Base-by-base conservation (phyloP, 2,113 vertebrate species). In the Heterotis niloticus region DNA sequence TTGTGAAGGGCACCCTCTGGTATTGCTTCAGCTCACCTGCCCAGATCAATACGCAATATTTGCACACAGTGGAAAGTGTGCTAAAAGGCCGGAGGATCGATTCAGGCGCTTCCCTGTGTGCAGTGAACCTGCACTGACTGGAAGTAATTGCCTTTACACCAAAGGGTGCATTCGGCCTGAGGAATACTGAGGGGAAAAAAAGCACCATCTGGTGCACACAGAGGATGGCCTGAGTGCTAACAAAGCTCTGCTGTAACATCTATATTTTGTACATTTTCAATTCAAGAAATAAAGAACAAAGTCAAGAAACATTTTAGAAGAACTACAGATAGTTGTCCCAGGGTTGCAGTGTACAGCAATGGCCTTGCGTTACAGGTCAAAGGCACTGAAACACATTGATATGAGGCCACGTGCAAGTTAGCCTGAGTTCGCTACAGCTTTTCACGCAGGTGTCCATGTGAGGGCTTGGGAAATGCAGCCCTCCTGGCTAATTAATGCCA, bases 401-500 rank as follows among this genome's bases (percentile, higher is more conserved):
- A 3, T 62, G 20, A 62, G 3, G 20, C 2, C 59, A 17, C 59
- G 2, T 62, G 20, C 59, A 17, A 11, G 20, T 62, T 62, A 17
- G 20, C 20, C 20, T 62, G 13, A 62, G 3, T 20, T 62, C 59
- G 12, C 59, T 4, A 3, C 59, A 62, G 13, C 11, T 11, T 62
- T 20, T 17, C 13, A 10, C 14, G 5, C 56, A 29, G 54, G n/a
- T 51, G 64, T 76, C 72, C 28, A 60, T 44, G 16, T 69, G 72
- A 51, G 67, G 72, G 88, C 89, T 81, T 78, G 68, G 83, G 87
- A 86, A 84, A 88, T 89, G 85, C 86, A 88, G 85, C 84, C 83
- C 79, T 84, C 85, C 75, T 85, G 81, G 89, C 86, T 91, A 92
- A 92, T 92, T 89, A 92, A 91, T 83, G 87, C 82, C 87, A 84